Evolutionary conservation across 2,888 invertebrate genomes (phyloP).

Genomic region (Molorchus minor): DNA sequence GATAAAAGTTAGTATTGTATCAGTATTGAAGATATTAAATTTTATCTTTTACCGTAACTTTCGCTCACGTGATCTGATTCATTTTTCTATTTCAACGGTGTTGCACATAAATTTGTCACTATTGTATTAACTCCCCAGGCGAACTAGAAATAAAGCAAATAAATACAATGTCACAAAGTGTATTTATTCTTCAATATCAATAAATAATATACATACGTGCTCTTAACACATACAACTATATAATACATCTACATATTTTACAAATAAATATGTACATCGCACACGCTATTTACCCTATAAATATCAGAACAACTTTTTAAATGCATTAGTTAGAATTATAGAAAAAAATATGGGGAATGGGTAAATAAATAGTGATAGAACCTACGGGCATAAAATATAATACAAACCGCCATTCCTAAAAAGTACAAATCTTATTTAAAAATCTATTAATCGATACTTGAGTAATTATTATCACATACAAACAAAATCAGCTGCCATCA

Average conservation of each 20-base stretch:
- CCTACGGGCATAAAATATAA: slow-evolving; percentile 32
- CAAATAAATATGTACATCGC: slow-evolving; percentile 56
- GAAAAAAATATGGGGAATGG: slow-evolving; percentile 32
- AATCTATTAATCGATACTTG: slow-evolving; percentile 22
- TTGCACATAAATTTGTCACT: not conserved
- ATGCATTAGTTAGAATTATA: slow-evolving; percentile 44
- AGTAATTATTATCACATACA: slow-evolving; percentile 48
- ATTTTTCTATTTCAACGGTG: not conserved
- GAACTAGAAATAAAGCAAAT: slow-evolving; percentile 10
- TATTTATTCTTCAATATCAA: slow-evolving; percentile 52
- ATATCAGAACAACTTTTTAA: slow-evolving; percentile 40
- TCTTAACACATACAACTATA: slow-evolving; percentile 53
- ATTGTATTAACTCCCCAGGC: not conserved
- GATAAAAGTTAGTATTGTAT: too few relatives aligned
- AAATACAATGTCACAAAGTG: slow-evolving; percentile 41
- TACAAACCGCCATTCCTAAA: slow-evolving; percentile 36
- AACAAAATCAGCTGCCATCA: slow-evolving; percentile 47
- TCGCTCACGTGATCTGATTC: too few relatives aligned
- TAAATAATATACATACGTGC: slow-evolving; percentile 59
- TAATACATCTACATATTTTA: slow-evolving; percentile 56
- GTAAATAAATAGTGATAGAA: slow-evolving; percentile 41
- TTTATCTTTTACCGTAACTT: too few relatives aligned
- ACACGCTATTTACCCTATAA: slow-evolving; percentile 37
- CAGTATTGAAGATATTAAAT: too few relatives aligned
- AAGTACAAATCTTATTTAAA: slow-evolving; percentile 31